Conservation (phyloP, 64 coral and sea anemone genomes). For the Montipora foliosa region DNA sequence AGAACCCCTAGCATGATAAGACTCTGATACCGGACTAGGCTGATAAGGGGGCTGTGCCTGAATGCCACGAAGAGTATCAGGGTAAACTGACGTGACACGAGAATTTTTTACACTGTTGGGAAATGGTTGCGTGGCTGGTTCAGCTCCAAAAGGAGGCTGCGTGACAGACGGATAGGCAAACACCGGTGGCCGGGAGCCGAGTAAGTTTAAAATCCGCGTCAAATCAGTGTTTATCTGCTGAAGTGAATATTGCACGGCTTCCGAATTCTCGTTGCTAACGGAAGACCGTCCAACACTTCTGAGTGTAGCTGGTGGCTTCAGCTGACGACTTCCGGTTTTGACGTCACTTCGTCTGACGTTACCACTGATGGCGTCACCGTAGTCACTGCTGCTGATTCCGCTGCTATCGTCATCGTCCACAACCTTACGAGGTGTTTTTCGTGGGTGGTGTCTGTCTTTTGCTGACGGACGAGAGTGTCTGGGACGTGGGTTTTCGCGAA, state of each 20-base stretch:
- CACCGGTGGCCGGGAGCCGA: constrained; percentile 50
- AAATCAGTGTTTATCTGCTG: constrained; percentile 83
- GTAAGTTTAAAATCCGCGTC: constrained; percentile 78
- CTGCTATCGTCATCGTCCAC: constrained; percentile 90
- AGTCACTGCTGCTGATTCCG: constrained; percentile 93
- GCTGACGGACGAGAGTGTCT: not conserved
- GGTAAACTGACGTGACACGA: constrained; percentile 18
- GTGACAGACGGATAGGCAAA: constrained; percentile 8
- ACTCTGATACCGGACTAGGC: not conserved
- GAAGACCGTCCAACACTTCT: not conserved
- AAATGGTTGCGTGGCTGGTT: constrained; percentile 33
- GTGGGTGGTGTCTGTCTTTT: constrained; percentile 57
- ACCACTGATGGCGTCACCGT: constrained; percentile 73
- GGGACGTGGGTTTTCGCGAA: not conserved
- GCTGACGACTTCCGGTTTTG: constrained; percentile 28
- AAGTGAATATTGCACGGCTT: constrained; percentile 78
- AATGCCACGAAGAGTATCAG: not conserved
- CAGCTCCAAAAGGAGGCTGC: not conserved
- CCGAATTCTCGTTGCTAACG: constrained; percentile 16
- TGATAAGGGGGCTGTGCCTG: constrained; percentile 12
- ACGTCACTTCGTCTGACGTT: constrained; percentile 47
- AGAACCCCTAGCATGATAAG: constrained; percentile 10
- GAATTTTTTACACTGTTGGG: not conserved
- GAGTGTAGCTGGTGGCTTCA: not conserved
- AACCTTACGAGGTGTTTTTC: constrained; percentile 55